A percentile compares a stretch with the other conserved stretches of the same genome.
Evolutionary conservation across 1,140 invertebrate species (phyloP).

Genomic region (Rhagoletis zephyria): DNA sequence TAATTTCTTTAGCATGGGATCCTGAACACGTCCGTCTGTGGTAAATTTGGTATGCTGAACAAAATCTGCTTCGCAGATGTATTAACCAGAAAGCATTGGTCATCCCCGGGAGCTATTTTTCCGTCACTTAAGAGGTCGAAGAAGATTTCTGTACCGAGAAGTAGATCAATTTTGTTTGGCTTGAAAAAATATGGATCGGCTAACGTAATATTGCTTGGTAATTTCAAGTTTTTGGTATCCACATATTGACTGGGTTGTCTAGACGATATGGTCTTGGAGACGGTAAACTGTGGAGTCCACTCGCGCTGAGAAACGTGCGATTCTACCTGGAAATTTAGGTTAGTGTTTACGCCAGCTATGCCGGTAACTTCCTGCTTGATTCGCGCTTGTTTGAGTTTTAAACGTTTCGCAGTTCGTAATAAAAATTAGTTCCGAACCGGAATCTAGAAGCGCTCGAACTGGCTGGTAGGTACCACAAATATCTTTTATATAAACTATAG

Average conservation of each 20-base stretch:
- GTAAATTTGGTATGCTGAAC: too few relatives aligned
- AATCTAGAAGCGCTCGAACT: slow-evolving; percentile 54
- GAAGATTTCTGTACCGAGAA: slow-evolving; percentile 16
- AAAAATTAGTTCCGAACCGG: slow-evolving; percentile 46
- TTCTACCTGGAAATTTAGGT: slow-evolving; percentile 28
- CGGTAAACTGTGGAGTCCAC: background rate
- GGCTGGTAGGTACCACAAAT: slow-evolving; percentile 34
- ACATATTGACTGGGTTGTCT: background rate
- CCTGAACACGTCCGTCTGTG: background rate
- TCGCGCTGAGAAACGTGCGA: background rate
- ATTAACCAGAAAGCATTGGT: background rate
- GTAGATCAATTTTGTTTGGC: slow-evolving; percentile 24
- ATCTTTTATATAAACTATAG: slow-evolving; percentile 53
- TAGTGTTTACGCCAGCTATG: background rate
- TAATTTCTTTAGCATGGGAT: too few relatives aligned
- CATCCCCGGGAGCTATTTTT: background rate
- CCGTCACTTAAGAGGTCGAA: background rate
- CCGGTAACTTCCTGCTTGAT: too few relatives aligned
- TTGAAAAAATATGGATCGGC: background rate
- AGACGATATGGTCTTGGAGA: slow-evolving; percentile 24
- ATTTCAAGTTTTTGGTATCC: background rate
- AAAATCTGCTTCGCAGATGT: background rate
- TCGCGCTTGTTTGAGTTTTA: background rate
- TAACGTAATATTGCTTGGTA: background rate
- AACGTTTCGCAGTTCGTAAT: slow-evolving; percentile 30